These are phyloP conservation scores for Atlantisia rogersi DNA, from an alignment of 2,113 vertebrate species.

Conservation along the genomic window DNA sequence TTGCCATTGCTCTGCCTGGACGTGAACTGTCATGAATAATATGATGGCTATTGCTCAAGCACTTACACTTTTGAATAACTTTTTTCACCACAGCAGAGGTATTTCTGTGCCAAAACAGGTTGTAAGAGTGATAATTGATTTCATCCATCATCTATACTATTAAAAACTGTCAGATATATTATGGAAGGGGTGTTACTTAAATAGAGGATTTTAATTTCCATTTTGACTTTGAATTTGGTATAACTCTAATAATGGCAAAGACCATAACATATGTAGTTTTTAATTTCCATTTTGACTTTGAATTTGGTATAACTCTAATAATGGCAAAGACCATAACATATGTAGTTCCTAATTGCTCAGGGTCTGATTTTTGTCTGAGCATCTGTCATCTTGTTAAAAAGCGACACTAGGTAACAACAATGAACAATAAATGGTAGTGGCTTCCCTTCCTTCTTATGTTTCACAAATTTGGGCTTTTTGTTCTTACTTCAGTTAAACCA, in stretches of 20 bases:
- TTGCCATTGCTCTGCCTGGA: neutral
- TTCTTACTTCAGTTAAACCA: constrained; percentile 6
- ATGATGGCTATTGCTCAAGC: neutral
- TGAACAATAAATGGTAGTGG: neutral
- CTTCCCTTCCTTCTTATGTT: neutral
- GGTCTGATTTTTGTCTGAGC: neutral
- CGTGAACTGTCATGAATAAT: neutral
- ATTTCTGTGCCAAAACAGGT: neutral
- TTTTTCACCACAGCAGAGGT: neutral
- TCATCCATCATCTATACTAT: neutral
- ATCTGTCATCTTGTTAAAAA: constrained; percentile 10
- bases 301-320: neutral
- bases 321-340: neutral
- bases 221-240: neutral
- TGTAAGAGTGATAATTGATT: neutral
- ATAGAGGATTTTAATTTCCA: neutral
- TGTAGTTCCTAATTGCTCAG: neutral
- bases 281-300: neutral
- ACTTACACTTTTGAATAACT: neutral
- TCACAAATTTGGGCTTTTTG: neutral
- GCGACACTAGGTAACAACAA: neutral
- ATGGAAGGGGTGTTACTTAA: neutral
- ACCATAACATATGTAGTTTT: too few relatives aligned
- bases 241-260: neutral
- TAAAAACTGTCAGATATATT: neutral